These are phyloP conservation scores for Vombatus ursinus DNA, from an alignment of 2,113 vertebrate genomes.

Conservation along the genomic window DNA sequence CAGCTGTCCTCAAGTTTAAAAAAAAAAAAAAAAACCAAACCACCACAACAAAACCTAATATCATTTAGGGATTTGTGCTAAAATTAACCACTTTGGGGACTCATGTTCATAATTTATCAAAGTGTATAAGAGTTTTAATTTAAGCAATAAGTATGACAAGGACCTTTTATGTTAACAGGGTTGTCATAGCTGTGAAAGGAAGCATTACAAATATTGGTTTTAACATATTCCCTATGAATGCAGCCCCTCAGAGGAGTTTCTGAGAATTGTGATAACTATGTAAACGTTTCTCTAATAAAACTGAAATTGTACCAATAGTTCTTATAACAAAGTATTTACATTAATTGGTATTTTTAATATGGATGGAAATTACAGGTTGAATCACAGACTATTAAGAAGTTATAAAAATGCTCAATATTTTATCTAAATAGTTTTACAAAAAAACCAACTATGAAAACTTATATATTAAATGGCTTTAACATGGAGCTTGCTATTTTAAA, in stretches of 20 bases:
- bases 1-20: neutral
- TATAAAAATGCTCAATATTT: constrained; percentile 78
- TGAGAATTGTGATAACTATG: constrained; percentile 65
- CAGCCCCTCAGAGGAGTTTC: constrained; percentile 66
- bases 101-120: neutral
- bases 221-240: constrained; percentile 51
- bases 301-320: constrained; percentile 77
- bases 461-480: constrained; percentile 63
- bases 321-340: constrained; percentile 81
- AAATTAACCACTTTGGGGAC: constrained; percentile 31
- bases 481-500: constrained; percentile 62
- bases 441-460: constrained; percentile 67
- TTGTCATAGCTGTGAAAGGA: neutral
- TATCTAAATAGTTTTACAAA: constrained; percentile 79
- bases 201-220: constrained; percentile 4
- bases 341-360: constrained; percentile 83
- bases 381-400: constrained; percentile 65
- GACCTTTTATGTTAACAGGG: constrained; percentile 50
- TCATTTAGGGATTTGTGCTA: constrained; percentile 47
- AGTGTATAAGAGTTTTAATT: constrained; percentile 41
- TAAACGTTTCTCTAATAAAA: constrained; percentile 73
- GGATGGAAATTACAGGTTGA: constrained; percentile 75
- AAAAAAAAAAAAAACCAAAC: neutral
- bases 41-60: neutral
- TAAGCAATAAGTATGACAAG: constrained; percentile 71